These are phyloP conservation scores for Nephrotoma appendiculata DNA, from an alignment of 2,888 invertebrate genomes.

Conservation along the genomic window DNA sequence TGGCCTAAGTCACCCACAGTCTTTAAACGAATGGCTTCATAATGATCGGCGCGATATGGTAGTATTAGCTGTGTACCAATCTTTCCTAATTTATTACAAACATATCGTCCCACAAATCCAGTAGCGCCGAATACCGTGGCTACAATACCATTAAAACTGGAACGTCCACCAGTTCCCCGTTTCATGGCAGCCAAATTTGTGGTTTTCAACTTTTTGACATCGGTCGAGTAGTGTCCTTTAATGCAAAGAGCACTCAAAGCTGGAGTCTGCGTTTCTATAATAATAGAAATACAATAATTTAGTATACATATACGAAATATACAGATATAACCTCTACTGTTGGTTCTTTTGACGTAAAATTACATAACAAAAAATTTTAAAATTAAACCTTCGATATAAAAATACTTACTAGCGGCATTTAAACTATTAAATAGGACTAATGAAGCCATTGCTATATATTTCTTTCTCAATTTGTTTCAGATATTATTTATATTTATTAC, in stretches of 20 bases:
- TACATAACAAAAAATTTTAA: conserved; percentile 1
- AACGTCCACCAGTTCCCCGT: conserved; percentile 80
- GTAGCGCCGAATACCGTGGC: conserved; percentile 95
- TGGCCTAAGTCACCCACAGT: conserved; percentile 90
- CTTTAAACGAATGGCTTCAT: conserved; percentile 63
- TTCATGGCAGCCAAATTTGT: conserved; percentile 54
- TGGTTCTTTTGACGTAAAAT: neutral
- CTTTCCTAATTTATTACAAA: conserved; percentile 82
- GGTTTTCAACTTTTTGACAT: conserved; percentile 29
- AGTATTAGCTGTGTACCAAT: conserved; percentile 76
- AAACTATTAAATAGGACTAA: conserved; percentile 25
- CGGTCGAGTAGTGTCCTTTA: conserved; percentile 22
- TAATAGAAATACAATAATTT: neutral
- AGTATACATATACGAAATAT: neutral
- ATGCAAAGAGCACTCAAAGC: conserved; percentile 24
- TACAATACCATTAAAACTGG: conserved; percentile 91
- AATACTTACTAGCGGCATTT: conserved; percentile 26
- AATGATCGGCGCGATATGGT: conserved; percentile 81
- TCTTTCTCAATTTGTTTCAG: neutral
- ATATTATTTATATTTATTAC: neutral
- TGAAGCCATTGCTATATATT: conserved; percentile 21
- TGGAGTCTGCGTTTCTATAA: conserved; percentile 23
- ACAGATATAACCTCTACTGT: neutral
- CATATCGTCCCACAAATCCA: conserved; percentile 78
- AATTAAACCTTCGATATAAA: neutral